Evolutionary conservation across 1,140 invertebrate genomes (phyloP), one percentile per base, ranked within the genome.

Genomic region (Nebria ingens): DNA sequence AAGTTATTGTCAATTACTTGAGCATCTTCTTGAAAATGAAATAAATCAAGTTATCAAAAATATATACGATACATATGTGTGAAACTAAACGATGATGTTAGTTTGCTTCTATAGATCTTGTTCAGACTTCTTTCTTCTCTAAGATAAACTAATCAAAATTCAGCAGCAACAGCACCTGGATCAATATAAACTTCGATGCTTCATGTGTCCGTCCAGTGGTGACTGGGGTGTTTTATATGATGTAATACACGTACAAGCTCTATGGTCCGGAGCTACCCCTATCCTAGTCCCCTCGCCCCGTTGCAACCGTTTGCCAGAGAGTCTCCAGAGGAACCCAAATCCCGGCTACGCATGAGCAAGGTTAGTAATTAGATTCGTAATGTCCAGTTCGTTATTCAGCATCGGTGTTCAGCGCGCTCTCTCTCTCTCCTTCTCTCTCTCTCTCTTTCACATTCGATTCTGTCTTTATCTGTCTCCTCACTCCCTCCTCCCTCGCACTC

Each of bases 301-400:
- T 17, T 9, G 40, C 40, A n/a, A 45, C 40, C 40, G 15, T 17
- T 17, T 17, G 40, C 9, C 40, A 17, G 15, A n/a, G n/a, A 45
- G 40, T 45, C 40, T 45, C 40, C 40, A 45, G 40, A 45, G 40
- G 19, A 22, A 51, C 50, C 50, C 19, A 51, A 51, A 51, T 51
- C 50, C 42, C 40, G 58, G 63, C 59, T 64, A 70, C 68, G 68
- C 68, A 70, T 70, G 68, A 70, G 68, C 68, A 70, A 68, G 66
- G 65, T 68, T 70, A 64, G 64, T 70, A 70, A 70, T 70, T 70
- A 70, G 68, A 70, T 70, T 70, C 68, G 67, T 67, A 70, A 70
- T 70, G 68, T 68, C 67, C 67, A 69, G 66, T 70, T 67, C 66
- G 64, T 67, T 70, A 70, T 68, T 68, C 67, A 54, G 58, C 21